A percentile compares a stretch with the other conserved stretches of the same genome.
Evolutionary conservation across 2,888 invertebrate species (phyloP).

Genomic region (Dasypogon diadema): DNA sequence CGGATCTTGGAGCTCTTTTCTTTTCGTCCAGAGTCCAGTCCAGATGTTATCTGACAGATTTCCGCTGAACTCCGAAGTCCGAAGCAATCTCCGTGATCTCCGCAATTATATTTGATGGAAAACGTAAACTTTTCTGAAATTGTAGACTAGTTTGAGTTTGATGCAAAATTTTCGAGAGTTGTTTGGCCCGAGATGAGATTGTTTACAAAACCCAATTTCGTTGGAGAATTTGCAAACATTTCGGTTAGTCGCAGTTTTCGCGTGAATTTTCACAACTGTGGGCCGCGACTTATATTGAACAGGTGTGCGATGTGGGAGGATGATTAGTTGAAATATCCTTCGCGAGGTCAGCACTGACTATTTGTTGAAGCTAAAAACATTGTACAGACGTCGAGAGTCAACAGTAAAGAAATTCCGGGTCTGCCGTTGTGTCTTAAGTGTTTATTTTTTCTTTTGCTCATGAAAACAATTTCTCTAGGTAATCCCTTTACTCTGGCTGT

Average conservation of each 20-base stretch:
- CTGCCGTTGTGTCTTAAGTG: background rate
- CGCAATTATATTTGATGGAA: slow-evolving; percentile 22
- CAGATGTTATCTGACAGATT: slow-evolving; percentile 24
- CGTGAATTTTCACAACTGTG: background rate
- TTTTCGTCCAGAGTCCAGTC: background rate
- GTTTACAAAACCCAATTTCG: slow-evolving; percentile 30
- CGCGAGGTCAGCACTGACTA: slow-evolving; percentile 38
- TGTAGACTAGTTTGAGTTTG: background rate
- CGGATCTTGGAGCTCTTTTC: background rate
- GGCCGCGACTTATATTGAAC: slow-evolving; percentile 26
- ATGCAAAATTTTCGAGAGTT: slow-evolving; percentile 21
- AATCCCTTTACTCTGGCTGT: slow-evolving; percentile 21
- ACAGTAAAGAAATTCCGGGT: slow-evolving; percentile 38
- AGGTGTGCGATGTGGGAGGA: slow-evolving; percentile 40
- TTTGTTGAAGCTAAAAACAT: slow-evolving; percentile 30
- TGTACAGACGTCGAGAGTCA: slow-evolving; percentile 12
- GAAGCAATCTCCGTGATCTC: slow-evolving; percentile 12
- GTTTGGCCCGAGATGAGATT: slow-evolving; percentile 12
- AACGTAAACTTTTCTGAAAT: slow-evolving; percentile 19
- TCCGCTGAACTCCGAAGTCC: slow-evolving; percentile 10
- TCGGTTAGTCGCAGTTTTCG: slow-evolving; percentile 14
- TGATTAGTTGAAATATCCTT: slow-evolving; percentile 39
- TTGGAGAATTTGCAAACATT: slow-evolving; percentile 15
- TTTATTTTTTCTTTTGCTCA: slow-evolving; percentile 25
- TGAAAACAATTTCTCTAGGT: slow-evolving; percentile 36